Percentiles rank a stretch among this genome's conserved stretches.
These are phyloP conservation scores for Sycobia sp. DNA, from an alignment of 1,140 invertebrate genomes.

Conservation along the genomic window DNA sequence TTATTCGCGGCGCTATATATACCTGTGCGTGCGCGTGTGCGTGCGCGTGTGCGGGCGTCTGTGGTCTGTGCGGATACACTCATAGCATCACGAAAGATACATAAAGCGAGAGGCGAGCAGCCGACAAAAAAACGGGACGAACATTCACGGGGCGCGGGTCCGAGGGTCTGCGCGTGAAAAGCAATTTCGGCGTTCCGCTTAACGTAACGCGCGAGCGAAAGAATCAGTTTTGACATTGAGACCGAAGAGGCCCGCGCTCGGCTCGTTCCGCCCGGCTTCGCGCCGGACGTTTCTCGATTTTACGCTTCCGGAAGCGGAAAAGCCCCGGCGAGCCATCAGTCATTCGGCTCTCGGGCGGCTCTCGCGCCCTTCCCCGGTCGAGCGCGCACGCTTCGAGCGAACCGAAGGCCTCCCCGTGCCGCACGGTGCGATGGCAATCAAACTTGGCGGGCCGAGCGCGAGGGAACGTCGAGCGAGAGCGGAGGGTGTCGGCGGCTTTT, in stretches of 20 bases:
- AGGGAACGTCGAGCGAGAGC: background rate
- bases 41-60: background rate
- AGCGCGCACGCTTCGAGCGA: background rate
- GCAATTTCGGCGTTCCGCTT: slow-evolving; percentile 5
- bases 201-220: background rate
- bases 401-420: slow-evolving; percentile 31
- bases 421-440: no score
- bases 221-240: slow-evolving; percentile 17
- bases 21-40: background rate
- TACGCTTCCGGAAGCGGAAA: slow-evolving; percentile 34
- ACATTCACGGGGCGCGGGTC: no score
- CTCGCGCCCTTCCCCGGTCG: background rate
- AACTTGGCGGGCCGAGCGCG: slow-evolving; percentile 32
- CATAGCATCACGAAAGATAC: background rate
- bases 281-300: slow-evolving; percentile 16
- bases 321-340: slow-evolving; percentile 22
- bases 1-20: no score
- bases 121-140: no score
- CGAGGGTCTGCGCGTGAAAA: no score
- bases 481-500: slow-evolving; percentile 22
- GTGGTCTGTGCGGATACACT: background rate
- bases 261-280: no score
- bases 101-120: no score
- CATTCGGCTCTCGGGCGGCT: slow-evolving; percentile 13
- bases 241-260: no score